Conservation (phyloP, 2,888 invertebrate species). For the Barypeithes pellucidus region DNA sequence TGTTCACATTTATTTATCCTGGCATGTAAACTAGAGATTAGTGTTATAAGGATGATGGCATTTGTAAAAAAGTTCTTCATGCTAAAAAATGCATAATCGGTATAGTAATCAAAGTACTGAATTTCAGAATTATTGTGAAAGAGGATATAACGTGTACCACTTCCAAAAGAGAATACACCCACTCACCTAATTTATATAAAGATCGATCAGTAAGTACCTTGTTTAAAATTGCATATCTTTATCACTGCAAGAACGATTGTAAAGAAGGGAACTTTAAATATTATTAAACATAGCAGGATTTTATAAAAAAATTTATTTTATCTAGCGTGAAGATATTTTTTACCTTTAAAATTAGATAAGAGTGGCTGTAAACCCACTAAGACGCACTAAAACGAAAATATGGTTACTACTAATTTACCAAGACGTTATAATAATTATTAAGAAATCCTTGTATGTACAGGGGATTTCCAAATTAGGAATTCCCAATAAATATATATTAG, state of each 20-base stretch:
- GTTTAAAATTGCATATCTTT: too few species aligned
- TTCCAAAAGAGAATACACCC: too few species aligned
- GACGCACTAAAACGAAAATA: conserved; percentile 7
- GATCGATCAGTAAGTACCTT: too few species aligned
- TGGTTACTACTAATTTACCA: conserved; percentile 1
- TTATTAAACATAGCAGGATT: too few species aligned
- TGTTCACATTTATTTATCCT: conserved; percentile 62
- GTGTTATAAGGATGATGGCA: not conserved
- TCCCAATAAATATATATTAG: conserved; percentile 12
- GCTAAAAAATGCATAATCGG: conserved; percentile 22
- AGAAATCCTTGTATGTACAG: conserved; percentile 15
- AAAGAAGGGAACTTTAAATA: too few species aligned
- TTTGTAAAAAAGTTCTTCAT: conserved; percentile 8
- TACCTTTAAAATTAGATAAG: conserved; percentile 13
- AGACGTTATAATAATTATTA: conserved; percentile 19
- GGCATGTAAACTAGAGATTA: conserved; percentile 31
- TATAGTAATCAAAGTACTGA: not conserved
- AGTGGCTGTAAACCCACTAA: not conserved
- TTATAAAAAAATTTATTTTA: too few species aligned
- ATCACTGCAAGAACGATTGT: too few species aligned
- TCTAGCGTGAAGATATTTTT: not conserved
- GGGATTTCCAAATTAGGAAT: conserved; percentile 39
- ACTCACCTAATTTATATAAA: too few species aligned
- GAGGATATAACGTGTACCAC: too few species aligned
- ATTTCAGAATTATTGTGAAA: too few species aligned